A percentile compares a stretch with the other conserved stretches of the same genome.
Conservation (phyloP, 2,113 vertebrate species). For the Rhinolophus sinicus region DNA sequence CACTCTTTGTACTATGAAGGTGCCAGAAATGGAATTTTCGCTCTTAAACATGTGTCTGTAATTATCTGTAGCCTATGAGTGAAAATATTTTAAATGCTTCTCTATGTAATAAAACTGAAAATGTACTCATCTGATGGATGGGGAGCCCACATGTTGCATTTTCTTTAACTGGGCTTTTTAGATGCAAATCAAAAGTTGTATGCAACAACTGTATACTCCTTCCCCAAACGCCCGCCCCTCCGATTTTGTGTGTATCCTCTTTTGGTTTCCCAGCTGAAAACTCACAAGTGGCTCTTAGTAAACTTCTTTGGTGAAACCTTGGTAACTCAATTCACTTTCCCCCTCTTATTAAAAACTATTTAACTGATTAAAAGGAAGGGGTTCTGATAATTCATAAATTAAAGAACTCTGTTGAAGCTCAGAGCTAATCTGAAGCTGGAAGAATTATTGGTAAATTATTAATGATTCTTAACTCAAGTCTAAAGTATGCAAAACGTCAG, state of each 20-base stretch:
- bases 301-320: neutral
- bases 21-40: neutral
- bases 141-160: neutral
- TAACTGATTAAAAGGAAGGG: neutral
- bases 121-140: neutral
- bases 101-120: neutral
- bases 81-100: neutral
- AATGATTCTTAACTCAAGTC: conserved; percentile 36
- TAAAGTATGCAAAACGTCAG: conserved; percentile 74
- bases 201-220: neutral
- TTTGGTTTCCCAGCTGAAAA: conserved; percentile 26
- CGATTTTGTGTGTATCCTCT: neutral
- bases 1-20: neutral
- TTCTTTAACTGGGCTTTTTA: conserved; percentile 10
- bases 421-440: neutral
- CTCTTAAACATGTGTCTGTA: neutral
- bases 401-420: neutral
- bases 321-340: neutral
- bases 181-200: neutral
- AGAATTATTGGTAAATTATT: conserved; percentile 29
- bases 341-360: neutral
- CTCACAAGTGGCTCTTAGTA: neutral
- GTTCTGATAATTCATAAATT: conserved; percentile 26
- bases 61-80: neutral
- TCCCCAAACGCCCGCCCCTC: neutral